phyloP scores from a whole-genome alignment of 2,888 invertebrate species.

The Autographa pulchrina region DNA sequence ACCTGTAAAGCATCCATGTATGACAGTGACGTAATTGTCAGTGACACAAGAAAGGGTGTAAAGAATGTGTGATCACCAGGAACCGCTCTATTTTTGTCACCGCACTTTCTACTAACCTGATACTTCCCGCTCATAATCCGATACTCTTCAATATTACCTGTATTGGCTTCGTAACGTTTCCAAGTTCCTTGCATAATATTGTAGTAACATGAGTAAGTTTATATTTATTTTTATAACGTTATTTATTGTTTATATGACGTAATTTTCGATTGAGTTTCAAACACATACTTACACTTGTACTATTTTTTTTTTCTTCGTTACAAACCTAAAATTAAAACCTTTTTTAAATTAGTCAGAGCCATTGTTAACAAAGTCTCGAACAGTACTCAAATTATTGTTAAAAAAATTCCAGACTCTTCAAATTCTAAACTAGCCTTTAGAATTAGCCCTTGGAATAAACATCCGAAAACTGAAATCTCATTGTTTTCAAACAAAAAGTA shows the following conservation, averaged over 20 bases:
- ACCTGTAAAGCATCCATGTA: neutral
- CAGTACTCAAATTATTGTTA: too few relatives aligned
- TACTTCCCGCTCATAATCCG: constrained; percentile 38
- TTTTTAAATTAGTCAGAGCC: too few relatives aligned
- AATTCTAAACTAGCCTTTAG: too few relatives aligned
- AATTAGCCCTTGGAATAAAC: too few relatives aligned
- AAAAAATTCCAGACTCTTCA: too few relatives aligned
- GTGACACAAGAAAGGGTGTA: constrained; percentile 30
- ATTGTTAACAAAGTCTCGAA: too few relatives aligned
- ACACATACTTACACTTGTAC: too few relatives aligned
- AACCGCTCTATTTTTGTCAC: constrained; percentile 35
- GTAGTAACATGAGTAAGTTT: neutral
- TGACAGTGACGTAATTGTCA: constrained; percentile 26
- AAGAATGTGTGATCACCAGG: constrained; percentile 47
- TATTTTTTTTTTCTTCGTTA: too few relatives aligned
- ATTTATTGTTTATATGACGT: neutral
- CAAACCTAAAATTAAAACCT: too few relatives aligned
- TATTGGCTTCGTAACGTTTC: neutral
- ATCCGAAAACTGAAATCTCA: neutral
- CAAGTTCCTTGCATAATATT: constrained; percentile 27
- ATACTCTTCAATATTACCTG: constrained; percentile 21
- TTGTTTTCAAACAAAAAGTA: constrained; percentile 37
- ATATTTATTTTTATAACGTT: neutral
- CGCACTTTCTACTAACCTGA: constrained; percentile 37
- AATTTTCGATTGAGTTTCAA: too few relatives aligned